These are phyloP conservation scores for Goniozus legneri DNA, from an alignment of 1,140 invertebrate species.

Conservation along the genomic window DNA sequence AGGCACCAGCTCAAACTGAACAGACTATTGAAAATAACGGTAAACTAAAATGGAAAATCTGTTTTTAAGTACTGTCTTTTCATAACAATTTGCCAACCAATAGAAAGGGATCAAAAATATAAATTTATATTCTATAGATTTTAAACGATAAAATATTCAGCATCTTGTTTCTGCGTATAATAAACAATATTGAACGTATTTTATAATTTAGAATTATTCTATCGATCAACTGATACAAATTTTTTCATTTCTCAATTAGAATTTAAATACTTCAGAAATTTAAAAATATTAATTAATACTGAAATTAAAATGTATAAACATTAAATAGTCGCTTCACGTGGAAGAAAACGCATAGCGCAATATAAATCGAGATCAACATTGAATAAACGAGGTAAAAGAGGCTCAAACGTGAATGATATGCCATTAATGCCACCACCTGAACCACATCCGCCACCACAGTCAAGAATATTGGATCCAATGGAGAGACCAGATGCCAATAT, in stretches of 20 bases:
- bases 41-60: too few relatives aligned
- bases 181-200: too few relatives aligned
- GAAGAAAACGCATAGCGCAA: constrained; percentile 40
- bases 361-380: constrained; percentile 36
- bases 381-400: constrained; percentile 40
- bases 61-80: too few relatives aligned
- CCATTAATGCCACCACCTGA: constrained; percentile 52
- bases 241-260: too few relatives aligned
- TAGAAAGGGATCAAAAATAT: too few relatives aligned
- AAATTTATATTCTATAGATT: too few relatives aligned
- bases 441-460: constrained; percentile 50
- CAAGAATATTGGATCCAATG: constrained; percentile 58
- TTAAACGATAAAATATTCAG: too few relatives aligned
- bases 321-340: constrained; percentile 27
- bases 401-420: constrained; percentile 34
- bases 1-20: constrained; percentile 48
- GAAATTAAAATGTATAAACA: too few relatives aligned
- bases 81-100: too few relatives aligned
- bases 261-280: too few relatives aligned
- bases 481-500: constrained; percentile 81
- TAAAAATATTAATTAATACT: too few relatives aligned
- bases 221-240: background rate
- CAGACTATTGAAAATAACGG: constrained; percentile 37
- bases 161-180: too few relatives aligned
- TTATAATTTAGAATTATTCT: background rate